Evolutionary conservation across 2,797 vertebrate genomes (phyloP), one percentile per base, ranked within the genome.

Genomic region (Dendrocincla tyrannina): DNA sequence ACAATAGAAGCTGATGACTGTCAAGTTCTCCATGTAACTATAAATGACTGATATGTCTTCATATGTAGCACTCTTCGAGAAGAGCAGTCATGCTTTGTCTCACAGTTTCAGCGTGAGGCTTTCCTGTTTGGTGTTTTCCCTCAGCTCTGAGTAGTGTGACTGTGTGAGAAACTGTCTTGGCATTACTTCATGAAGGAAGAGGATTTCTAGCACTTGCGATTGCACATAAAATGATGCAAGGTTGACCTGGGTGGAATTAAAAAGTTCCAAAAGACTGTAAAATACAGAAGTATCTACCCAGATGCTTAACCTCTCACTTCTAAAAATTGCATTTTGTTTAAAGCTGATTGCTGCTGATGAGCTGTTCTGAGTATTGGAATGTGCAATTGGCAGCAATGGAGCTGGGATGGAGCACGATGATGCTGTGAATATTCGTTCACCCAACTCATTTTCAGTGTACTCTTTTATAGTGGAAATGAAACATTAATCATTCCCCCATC

Each of bases 91-190:
- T n/a, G 32, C 49, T 33, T 55, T 50, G 22, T 58, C 30, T 62
- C 4, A 8, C 2, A 10, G 10, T 49, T 77, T 44, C 53, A 46
- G 16, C 0, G 0, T 59, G 13, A 0, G 7, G n/a, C 37, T 86
- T 50, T 82, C 20, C 25, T 55, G 4, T 59, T 73, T 23, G 32
- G 8, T 33, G 33, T 42, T 83, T 82, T 59, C 17, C 17, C 30
- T 79, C 41, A n/a, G 9, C n/a, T 83, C 33, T 17, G 47, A 80
- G 30, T 35, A 62, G 46, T 30, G 35, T 79, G 35, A 32, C 5
- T n/a, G 7, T 37, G 9, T 35, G 20, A 52, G 58, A 72, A 56
- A 27, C 17, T 55, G 28, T 25, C 13, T 64, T 70, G 42, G 14
- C 11, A 7, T 72, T 83, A 22, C 30, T 77, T 27, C 10, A 4